These are phyloP conservation scores for Horisme vitalbata DNA, from an alignment of 2,888 invertebrate genomes.

Conservation along the genomic window DNA sequence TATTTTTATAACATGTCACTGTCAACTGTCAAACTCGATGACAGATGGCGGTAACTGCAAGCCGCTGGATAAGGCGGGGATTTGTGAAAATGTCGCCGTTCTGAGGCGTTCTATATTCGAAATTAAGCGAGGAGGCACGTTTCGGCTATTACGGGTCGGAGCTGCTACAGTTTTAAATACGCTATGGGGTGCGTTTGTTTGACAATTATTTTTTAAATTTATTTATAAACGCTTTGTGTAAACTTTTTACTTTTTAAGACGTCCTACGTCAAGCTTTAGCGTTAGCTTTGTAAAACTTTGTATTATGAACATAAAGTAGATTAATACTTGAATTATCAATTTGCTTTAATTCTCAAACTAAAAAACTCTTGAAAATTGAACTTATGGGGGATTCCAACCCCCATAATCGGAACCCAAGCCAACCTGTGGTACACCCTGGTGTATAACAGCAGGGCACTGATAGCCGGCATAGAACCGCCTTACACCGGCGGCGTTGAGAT, in stretches of 20 bases:
- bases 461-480: no score
- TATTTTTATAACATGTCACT: slow-evolving; percentile 67
- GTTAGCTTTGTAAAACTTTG: no score
- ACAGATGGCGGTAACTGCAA: slow-evolving; percentile 71
- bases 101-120: slow-evolving; percentile 53
- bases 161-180: slow-evolving; percentile 43
- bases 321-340: no score
- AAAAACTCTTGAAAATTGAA: no score
- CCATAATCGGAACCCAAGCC: no score
- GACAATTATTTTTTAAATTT: slow-evolving; percentile 40
- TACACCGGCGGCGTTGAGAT: no score
- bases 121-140: slow-evolving; percentile 55
- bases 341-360: no score
- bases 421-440: no score
- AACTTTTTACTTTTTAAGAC: background rate
- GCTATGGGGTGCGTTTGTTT: slow-evolving; percentile 40
- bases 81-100: slow-evolving; percentile 50
- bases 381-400: no score
- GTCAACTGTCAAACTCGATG: slow-evolving; percentile 77
- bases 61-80: slow-evolving; percentile 49
- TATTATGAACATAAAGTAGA: no score
- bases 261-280: background rate
- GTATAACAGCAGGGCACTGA: no score
- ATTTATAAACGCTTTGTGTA: slow-evolving; percentile 18
- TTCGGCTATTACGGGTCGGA: slow-evolving; percentile 50